Base-by-base conservation (phyloP, 2,888 invertebrate genomes). In the Anagyrus pseudococci region DNA sequence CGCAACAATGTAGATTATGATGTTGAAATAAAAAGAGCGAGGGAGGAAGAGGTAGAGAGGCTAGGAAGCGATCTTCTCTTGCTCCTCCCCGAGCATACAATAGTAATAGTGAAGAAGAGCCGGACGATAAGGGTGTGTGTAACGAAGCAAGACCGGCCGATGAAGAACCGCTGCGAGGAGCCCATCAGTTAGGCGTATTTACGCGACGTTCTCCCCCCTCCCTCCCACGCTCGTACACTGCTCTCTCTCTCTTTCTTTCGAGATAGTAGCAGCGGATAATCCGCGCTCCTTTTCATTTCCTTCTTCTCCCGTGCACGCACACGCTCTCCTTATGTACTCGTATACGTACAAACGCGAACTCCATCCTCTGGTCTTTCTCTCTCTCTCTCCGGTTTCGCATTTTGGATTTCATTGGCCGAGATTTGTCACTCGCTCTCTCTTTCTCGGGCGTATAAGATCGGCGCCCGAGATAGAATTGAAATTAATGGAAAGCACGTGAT, bases 221-320 rank as follows among this genome's bases (percentile, higher is more conserved):
- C 2, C n/a, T 17, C 13, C 6, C n/a, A 8, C 17, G 19, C 26
- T 7, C 26, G 29, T 6, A n/a, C 19, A 29, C 37, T 13, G 10
- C 20, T 29, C 29, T 2, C 26, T n/a, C 49, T 7, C n/a, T 17
- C 17, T 8, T 43, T 17, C 19, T 19, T 17, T 47, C 43, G 23
- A 47, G 58, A 58, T 50, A 43, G 33, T 49, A 44, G 25, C 44
- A 49, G 10, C 10, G 57, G 53, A 37, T 58, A 57, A 60, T 55
- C 56, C 53, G 54, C 29, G 29, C 29, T 29, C 48, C 43, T 64
- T 44, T 50, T 58, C 64, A 29, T 48, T n/a, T n/a, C 19, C 29
- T 48, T 17, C 17, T 17, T 10, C 19, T n/a, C 29, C 8, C 20
- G 7, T 6, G 48, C 26, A 26, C 29, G 17, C 23, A 10, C 17